phyloP scores from a whole-genome alignment of 2,888 invertebrate species.

The Brachycybe producta region DNA sequence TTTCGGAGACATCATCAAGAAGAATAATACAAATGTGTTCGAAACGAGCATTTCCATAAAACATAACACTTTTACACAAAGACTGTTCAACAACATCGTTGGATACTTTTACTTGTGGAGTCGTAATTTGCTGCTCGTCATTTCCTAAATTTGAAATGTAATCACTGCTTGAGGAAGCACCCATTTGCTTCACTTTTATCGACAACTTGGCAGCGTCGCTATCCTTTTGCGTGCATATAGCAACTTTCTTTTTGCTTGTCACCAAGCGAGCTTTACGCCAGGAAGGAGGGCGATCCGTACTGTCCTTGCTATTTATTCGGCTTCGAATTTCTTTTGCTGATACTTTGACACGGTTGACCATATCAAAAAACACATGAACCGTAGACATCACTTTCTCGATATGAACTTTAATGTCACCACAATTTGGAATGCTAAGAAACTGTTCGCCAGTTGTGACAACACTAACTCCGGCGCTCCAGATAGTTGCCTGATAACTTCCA shows the following conservation, averaged over 20 bases:
- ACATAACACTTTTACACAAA: no score
- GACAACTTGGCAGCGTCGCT: no score
- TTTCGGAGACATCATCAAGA: neutral
- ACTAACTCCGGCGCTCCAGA: conserved; percentile 32
- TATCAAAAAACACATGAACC: conserved; percentile 34
- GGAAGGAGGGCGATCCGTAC: neutral
- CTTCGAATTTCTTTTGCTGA: conserved; percentile 67
- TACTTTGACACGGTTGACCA: conserved; percentile 55
- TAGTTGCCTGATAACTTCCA: conserved; percentile 12
- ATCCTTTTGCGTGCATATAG: neutral
- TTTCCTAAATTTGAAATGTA: no score
- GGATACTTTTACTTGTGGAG: neutral
- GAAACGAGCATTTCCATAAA: neutral
- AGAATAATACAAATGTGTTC: conserved; percentile 5
- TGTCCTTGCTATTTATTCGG: conserved; percentile 39
- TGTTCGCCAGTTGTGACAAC: conserved; percentile 28
- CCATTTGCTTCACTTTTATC: no score
- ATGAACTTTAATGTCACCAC: conserved; percentile 36
- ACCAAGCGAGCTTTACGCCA: conserved; percentile 16
- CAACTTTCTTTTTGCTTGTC: conserved; percentile 5
- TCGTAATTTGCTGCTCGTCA: neutral
- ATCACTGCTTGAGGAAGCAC: no score
- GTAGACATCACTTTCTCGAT: conserved; percentile 33
- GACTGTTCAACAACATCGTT: neutral
- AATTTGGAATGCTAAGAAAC: conserved; percentile 34